Evolutionary conservation across 2,113 vertebrate genomes (phyloP).

Genomic region (Ictalurus furcatus): DNA sequence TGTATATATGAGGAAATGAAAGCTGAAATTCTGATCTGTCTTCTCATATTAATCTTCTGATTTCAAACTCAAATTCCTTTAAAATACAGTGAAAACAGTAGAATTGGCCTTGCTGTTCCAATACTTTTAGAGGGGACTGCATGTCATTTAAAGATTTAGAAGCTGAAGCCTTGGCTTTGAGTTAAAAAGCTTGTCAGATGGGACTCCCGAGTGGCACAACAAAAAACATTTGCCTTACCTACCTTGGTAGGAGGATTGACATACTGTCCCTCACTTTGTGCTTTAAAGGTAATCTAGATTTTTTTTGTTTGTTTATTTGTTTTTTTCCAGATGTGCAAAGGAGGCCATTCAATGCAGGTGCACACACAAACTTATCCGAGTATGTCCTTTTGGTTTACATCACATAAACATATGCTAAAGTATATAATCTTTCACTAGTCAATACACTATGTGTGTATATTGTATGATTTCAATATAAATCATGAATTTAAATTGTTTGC

Average conservation of each 20-base stretch:
- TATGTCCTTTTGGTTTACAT: conserved; percentile 2
- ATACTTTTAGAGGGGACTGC: too few relatives aligned
- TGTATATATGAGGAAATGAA: too few relatives aligned
- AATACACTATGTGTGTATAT: not conserved
- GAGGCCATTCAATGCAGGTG: not conserved
- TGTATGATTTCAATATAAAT: not conserved
- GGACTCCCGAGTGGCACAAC: too few relatives aligned
- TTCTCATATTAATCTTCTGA: too few relatives aligned
- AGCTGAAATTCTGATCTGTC: too few relatives aligned
- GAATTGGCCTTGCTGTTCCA: too few relatives aligned
- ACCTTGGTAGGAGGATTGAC: too few relatives aligned
- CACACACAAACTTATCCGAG: not conserved
- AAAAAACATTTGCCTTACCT: too few relatives aligned
- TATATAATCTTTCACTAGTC: not conserved
- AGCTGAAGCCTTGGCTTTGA: not conserved
- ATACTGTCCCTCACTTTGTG: too few relatives aligned
- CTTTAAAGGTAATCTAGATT: not conserved
- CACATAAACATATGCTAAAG: not conserved
- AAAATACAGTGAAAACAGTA: too few relatives aligned
- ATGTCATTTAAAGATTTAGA: too few relatives aligned
- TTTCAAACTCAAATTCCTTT: too few relatives aligned
- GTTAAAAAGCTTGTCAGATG: not conserved
- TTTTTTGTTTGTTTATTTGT: not conserved
- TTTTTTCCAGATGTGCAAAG: not conserved
- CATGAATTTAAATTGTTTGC: not conserved